Base-by-base conservation (phyloP, 2,888 invertebrate species). In the Anthoptus insignis region DNA sequence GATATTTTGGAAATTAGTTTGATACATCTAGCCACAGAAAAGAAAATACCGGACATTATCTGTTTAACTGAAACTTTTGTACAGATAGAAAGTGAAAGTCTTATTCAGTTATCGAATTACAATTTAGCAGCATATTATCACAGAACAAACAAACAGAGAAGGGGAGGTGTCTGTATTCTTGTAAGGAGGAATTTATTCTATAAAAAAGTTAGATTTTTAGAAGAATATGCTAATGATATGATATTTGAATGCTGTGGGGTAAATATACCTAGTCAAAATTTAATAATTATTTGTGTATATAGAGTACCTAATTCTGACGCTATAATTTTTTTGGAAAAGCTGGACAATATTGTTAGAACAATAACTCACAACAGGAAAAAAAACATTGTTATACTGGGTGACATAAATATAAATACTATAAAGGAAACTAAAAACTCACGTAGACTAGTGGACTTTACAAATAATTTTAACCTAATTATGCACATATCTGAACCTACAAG, bases 61-160 rank as follows among this genome's bases (percentile, higher is more conserved):
- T 42, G 42, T 42, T 19, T 42, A 1, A 37, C 53, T 3, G 53
- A 54, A 54, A 54, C 53, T 13, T 54, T 54, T n/a, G 8, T 54
- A 11, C 21, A 54, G 14, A 21, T 9, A 21, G 53, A 22, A 0
- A 1, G 22, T n/a, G 53, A 54, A 54, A 3, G 37, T 6, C 3
- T 22, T 2, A 54, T 34, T 21, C 21, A 54, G 22, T 2, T 54
- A 22, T 3, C 13, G 13, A 19, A 19, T 7, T 54, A 54, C 37
- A n/a, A 54, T n/a, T n/a, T 22, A 14, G 22, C 7, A 21, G 1
- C 53, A 2, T 22, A 1, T 7, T 54, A 37, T 37, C 13, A 11
- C 7, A 54, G 53, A n/a, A 2, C n/a, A 7, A 54, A 54, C n/a
- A 54, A 34, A 5, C 16, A 54, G 16, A 54, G 22, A 54, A 37